Percentiles rank a stretch among this genome's conserved stretches.
Evolutionary conservation across 2,797 vertebrate genomes (phyloP).

Genomic region (Gymnoscopelus microlampas): DNA sequence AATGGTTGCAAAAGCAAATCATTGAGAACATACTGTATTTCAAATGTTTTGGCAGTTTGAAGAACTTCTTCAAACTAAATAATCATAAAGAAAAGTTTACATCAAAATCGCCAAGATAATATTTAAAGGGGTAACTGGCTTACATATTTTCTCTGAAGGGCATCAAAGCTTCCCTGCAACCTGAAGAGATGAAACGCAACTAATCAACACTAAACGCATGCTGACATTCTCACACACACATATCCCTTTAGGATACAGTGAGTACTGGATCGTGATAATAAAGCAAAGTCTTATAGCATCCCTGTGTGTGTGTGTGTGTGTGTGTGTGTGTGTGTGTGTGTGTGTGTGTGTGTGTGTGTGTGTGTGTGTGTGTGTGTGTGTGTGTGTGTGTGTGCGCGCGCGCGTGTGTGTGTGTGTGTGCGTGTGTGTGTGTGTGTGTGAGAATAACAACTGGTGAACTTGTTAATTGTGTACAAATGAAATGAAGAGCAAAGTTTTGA

Average conservation of each 20-base stretch:
- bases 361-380: not conserved
- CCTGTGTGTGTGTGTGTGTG: not conserved
- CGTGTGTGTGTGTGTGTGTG: not conserved
- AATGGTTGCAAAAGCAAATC: too few species aligned
- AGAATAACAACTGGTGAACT: not conserved
- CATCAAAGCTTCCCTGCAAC: conserved; percentile 97
- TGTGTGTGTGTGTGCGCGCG: too few species aligned
- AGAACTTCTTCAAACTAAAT: not conserved
- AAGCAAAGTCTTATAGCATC: not conserved
- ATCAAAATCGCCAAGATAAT: conserved; percentile 1
- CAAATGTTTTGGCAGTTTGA: not conserved
- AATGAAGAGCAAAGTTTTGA: too few species aligned
- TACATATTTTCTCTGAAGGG: conserved; percentile 95
- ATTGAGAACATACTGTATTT: not conserved
- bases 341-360: not conserved
- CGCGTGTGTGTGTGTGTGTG: not conserved
- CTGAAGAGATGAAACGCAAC: conserved; percentile 74
- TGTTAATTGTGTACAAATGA: too few species aligned
- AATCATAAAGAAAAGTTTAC: not conserved
- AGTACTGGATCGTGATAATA: conserved; percentile 14
- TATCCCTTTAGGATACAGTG: not conserved
- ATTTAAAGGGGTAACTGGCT: conserved; percentile 70
- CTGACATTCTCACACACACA: not conserved
- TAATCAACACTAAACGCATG: not conserved
- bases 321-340: conserved; percentile 5